Base-by-base conservation (phyloP, 2,113 vertebrate species). In the Orycteropus afer region DNA sequence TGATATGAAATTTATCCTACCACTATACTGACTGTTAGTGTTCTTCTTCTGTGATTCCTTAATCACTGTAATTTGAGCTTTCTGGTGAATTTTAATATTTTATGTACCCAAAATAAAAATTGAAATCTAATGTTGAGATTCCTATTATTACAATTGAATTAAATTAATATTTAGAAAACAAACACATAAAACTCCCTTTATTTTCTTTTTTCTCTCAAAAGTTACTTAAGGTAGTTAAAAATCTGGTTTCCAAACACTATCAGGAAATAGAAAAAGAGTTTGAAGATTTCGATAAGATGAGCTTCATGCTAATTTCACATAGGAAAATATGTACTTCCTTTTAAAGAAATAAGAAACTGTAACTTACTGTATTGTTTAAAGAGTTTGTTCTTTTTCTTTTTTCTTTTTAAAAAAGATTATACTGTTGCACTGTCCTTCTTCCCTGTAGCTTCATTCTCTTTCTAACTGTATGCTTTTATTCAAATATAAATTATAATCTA, bases 231-330 rank as follows among this genome's bases (percentile, higher is more conserved):
- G 80, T 78, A 71, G 97, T 97, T 89, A 98, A 97, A 96, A 97
- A 32, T 27, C 80, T 97, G 18, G 25, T 95, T 91, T 94, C 91
- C 37, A 96, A 97, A 57, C 53, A 84, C 53, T 97, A 53, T 69
- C 37, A 63, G 63, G 78, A 69, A 15, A n/a, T 90, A 53, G 97
- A 97, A 65, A 87, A 95, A 51, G 73, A 95, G 74, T 98, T 96
- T 96, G 96, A 98, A 96, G 97, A 95, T 27, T 86, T 97, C 91
- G 93, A 92, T 85, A 42, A 98, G 82, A 94, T 97, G 47, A 97
- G 96, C 23, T 97, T 97, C 25, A 55, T 18, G 8, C 51, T n/a
- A n/a, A 53, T 34, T 76, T 98, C 87, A 88, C 59, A 18, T 86
- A 96, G n/a, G 59, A 96, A 49, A 86, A 73, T 27, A 61, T 90